phyloP scores from a whole-genome alignment of 2,797 vertebrate genomes.

The Anolis apletophallus region DNA sequence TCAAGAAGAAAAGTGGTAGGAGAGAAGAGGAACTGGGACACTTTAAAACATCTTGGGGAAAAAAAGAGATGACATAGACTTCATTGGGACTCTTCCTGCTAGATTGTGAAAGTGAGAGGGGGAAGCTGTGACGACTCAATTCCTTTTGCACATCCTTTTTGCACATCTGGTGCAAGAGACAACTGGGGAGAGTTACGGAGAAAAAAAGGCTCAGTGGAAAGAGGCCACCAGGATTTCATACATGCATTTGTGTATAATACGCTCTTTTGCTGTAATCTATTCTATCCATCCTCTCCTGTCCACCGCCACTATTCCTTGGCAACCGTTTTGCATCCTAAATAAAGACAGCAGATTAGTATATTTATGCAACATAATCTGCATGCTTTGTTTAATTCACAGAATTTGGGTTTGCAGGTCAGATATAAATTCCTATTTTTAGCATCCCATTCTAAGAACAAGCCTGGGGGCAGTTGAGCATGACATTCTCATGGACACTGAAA shows the following conservation, averaged over 20 bases:
- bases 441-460: conserved; percentile 5
- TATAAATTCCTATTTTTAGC: conserved; percentile 16
- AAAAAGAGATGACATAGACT: too few relatives aligned
- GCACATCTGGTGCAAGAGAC: background rate
- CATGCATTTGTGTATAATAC: background rate
- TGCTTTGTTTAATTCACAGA: conserved; percentile 30
- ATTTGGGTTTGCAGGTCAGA: conserved; percentile 25
- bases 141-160: background rate
- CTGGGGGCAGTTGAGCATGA: conserved; percentile 1
- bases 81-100: too few relatives aligned
- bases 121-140: background rate
- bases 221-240: background rate
- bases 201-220: background rate
- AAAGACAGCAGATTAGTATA: background rate
- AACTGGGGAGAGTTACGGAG: background rate
- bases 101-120: too few relatives aligned
- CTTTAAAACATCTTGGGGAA: too few relatives aligned
- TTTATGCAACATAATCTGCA: conserved; percentile 3
- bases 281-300: background rate
- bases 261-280: background rate
- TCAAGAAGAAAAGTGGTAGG: too few relatives aligned
- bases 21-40: too few relatives aligned
- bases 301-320: background rate
- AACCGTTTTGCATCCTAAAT: background rate
- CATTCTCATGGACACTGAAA: background rate